Evolutionary conservation across 2,888 invertebrate genomes (phyloP).

Genomic region (Chaetoderma sp.): DNA sequence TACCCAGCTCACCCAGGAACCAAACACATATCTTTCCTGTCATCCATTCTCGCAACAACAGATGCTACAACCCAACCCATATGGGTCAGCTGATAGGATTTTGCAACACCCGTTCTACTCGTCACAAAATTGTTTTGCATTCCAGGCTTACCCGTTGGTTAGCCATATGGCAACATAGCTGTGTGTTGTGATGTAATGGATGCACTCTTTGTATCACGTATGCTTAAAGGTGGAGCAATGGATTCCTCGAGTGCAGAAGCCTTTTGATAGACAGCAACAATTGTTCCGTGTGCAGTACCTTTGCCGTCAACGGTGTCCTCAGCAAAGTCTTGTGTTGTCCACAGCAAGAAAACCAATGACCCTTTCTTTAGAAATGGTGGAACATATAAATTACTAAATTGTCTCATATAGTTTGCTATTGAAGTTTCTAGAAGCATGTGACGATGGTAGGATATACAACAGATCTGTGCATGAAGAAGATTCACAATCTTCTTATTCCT

Average conservation of each 20-base stretch:
- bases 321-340: constrained; percentile 28
- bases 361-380: constrained; percentile 29
- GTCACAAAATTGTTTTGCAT: constrained; percentile 7
- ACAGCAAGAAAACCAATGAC: constrained; percentile 9
- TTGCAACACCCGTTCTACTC: not conserved
- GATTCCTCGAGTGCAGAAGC: constrained; percentile 11
- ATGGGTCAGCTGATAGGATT: constrained; percentile 21
- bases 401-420: constrained; percentile 20
- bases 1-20: constrained; percentile 20
- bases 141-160: constrained; percentile 17
- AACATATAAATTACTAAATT: constrained; percentile 18
- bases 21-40: not conserved
- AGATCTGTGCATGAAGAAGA: constrained; percentile 11
- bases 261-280: constrained; percentile 24
- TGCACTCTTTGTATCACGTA: constrained; percentile 15
- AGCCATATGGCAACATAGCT: constrained; percentile 12
- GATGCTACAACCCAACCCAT: constrained; percentile 25
- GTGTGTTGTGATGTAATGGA: constrained; percentile 20
- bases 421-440: constrained; percentile 18
- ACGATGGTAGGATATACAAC: constrained; percentile 7
- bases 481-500: constrained; percentile 15
- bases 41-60: not conserved
- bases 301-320: constrained; percentile 28
- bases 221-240: constrained; percentile 6
- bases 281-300: constrained; percentile 26